phyloP scores from a whole-genome alignment of 2,888 invertebrate species.

The Orthonevra nobilis region DNA sequence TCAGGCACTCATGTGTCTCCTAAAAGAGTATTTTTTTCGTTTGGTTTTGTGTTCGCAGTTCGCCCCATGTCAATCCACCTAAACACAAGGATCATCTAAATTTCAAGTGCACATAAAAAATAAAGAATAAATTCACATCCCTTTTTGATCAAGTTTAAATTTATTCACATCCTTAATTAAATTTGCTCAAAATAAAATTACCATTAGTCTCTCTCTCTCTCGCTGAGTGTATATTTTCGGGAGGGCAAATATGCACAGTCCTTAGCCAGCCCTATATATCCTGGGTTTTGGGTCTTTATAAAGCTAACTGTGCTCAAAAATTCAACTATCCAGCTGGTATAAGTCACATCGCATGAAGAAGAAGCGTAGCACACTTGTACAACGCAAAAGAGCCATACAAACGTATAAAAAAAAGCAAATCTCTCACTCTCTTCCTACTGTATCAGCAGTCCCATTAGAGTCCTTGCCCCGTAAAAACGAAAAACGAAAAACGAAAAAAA shows the following conservation, averaged over 20 bases:
- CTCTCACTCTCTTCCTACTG: background rate
- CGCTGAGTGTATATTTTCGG: slow-evolving; percentile 10
- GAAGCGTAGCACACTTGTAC: background rate
- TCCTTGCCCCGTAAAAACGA: background rate
- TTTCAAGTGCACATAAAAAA: background rate
- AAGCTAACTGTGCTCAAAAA: slow-evolving; percentile 46
- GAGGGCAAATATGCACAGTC: slow-evolving; percentile 23
- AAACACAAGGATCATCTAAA: background rate
- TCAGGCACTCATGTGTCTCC: background rate
- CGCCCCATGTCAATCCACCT: background rate
- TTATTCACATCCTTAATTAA: slow-evolving; percentile 64
- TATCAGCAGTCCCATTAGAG: too few relatives aligned
- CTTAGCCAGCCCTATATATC: slow-evolving; percentile 6
- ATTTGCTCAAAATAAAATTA: slow-evolving; percentile 60
- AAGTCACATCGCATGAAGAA: slow-evolving; percentile 31
- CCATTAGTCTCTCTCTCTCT: slow-evolving; percentile 48
- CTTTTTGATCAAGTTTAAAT: slow-evolving; percentile 49
- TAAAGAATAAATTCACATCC: slow-evolving; percentile 28
- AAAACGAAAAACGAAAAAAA: background rate
- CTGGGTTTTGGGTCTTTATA: slow-evolving; percentile 15
- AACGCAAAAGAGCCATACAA: slow-evolving; percentile 20
- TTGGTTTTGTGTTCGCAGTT: background rate
- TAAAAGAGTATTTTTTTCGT: background rate
- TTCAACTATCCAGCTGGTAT: slow-evolving; percentile 37
- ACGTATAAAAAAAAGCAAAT: slow-evolving; percentile 1